These are phyloP conservation scores for Fabriciana adippe DNA, from an alignment of 2,888 invertebrate species.

Conservation along the genomic window DNA sequence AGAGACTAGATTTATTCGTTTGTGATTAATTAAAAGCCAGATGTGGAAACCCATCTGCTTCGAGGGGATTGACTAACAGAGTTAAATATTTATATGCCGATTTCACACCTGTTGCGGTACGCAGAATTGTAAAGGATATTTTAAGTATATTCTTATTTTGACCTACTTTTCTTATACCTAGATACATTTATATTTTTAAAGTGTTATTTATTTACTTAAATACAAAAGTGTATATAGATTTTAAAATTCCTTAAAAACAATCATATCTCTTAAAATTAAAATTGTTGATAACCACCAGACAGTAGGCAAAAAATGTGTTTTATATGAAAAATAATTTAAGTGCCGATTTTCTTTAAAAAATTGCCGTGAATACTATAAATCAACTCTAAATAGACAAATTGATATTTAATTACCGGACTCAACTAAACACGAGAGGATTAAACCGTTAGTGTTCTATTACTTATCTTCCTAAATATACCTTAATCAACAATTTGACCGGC, in stretches of 20 bases:
- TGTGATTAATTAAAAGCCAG: conserved; percentile 22
- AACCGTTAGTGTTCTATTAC: conserved; percentile 23
- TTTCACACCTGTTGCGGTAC: conserved; percentile 28
- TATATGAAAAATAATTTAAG: too few species aligned
- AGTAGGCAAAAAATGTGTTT: too few species aligned
- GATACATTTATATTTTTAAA: not conserved
- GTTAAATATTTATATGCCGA: conserved; percentile 34
- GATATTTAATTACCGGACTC: conserved; percentile 1
- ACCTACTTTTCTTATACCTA: too few species aligned
- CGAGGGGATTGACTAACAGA: conserved; percentile 26
- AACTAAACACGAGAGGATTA: conserved; percentile 5
- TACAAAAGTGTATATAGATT: not conserved
- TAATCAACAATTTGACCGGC: conserved; percentile 65
- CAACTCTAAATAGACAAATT: conserved; percentile 7
- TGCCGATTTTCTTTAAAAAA: not conserved
- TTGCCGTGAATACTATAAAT: not conserved
- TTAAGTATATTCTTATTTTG: conserved; percentile 1
- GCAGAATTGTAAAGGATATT: conserved; percentile 10
- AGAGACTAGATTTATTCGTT: conserved; percentile 1
- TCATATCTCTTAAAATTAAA: too few species aligned
- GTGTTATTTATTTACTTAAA: not conserved
- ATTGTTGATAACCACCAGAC: too few species aligned
- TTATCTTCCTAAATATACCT: conserved; percentile 50
- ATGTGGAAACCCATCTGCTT: conserved; percentile 35
- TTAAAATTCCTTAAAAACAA: too few species aligned